Conservation (phyloP, 2,797 vertebrate genomes). For the Tiaroga cobitis region DNA sequence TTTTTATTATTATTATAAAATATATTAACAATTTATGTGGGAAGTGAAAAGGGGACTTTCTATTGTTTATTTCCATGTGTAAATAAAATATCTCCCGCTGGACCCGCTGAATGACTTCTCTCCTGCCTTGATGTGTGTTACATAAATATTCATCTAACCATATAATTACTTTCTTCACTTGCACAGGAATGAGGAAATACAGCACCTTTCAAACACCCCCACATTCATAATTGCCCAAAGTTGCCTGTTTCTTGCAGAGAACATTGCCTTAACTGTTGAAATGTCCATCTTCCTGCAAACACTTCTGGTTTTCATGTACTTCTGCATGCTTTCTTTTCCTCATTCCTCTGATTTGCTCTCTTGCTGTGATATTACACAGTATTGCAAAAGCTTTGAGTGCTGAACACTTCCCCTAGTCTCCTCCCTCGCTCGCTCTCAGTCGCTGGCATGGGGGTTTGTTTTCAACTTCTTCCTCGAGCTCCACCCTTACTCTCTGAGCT, state of each 20-base stretch:
- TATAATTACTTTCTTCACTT: neutral
- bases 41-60: neutral
- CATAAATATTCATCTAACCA: slow-evolving; percentile 3
- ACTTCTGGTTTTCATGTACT: slow-evolving; percentile 7
- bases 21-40: neutral
- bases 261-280: neutral
- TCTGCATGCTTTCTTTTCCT: neutral
- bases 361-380: slow-evolving; percentile 4
- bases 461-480: slow-evolving; percentile 24
- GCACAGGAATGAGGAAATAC: slow-evolving; percentile 17
- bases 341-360: neutral
- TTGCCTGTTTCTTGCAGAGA: neutral
- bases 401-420: neutral
- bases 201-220: neutral
- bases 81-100: neutral
- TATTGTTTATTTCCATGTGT: neutral
- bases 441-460: slow-evolving; percentile 31
- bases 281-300: neutral
- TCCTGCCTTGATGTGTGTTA: neutral
- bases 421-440: slow-evolving; percentile 6
- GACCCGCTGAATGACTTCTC: neutral
- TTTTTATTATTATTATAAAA: neutral
- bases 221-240: neutral
- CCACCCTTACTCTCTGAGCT: slow-evolving; percentile 4
- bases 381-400: slow-evolving; percentile 21